Evolutionary conservation across 2,113 vertebrate species (phyloP).

Genomic region (Cyrtonyx montezumae): DNA sequence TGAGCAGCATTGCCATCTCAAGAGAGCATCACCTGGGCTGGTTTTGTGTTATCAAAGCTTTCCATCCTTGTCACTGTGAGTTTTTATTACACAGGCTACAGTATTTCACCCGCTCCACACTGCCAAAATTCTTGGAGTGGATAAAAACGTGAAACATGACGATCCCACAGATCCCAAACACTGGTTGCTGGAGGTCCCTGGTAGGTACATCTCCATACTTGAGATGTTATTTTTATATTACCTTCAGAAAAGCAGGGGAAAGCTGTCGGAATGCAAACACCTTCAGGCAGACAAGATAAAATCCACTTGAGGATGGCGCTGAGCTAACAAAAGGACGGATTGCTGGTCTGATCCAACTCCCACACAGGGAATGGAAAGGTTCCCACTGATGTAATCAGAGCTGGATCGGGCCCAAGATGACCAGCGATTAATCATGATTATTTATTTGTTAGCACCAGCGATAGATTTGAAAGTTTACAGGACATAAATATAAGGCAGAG

Average conservation of each 20-base stretch:
- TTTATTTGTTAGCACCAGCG: constrained; percentile 58
- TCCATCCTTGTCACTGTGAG: neutral
- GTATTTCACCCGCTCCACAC: neutral
- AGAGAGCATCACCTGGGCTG: neutral
- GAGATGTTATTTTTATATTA: neutral
- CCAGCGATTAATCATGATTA: constrained; percentile 36
- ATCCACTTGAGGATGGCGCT: neutral
- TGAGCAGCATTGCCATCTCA: neutral
- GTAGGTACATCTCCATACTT: neutral
- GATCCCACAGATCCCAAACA: neutral
- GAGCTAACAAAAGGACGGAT: neutral
- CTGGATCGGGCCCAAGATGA: constrained; percentile 31
- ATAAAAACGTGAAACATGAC: neutral
- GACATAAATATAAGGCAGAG: constrained; percentile 44
- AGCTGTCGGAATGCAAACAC: neutral
- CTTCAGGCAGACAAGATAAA: constrained; percentile 18
- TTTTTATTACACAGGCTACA: neutral
- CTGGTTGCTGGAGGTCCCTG: neutral
- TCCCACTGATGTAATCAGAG: constrained; percentile 50
- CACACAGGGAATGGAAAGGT: constrained; percentile 13
- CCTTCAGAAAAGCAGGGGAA: neutral
- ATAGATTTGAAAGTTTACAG: constrained; percentile 24
- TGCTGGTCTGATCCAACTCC: constrained; percentile 34
- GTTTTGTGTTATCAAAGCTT: neutral
- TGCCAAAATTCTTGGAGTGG: neutral